Base-by-base conservation (phyloP, 1,140 invertebrate species). In the Magallana angulata region DNA sequence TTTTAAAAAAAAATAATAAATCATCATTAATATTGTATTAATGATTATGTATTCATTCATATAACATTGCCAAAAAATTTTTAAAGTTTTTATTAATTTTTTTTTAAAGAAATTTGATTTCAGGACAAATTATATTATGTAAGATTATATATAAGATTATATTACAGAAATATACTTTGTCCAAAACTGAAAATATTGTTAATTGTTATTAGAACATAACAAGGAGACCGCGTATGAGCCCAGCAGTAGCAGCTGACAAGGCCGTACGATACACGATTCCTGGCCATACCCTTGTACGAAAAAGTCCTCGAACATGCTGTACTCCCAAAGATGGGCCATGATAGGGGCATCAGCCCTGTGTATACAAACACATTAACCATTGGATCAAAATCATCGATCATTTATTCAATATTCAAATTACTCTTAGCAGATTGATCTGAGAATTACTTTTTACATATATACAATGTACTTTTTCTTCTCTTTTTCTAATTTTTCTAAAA, bases 331-430 rank as follows among this genome's bases (percentile, higher is more conserved):
- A 96, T 98, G 97, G 92, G 97, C 98, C 97, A 99, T 97, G 92
- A 99, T 97, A 91, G 98, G 98, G 93, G 98, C 98, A 96, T 99
- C 98, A 92, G 98, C 98, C 98, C 98, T 98, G 92, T 87, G 57
- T 71, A 76, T 59, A 48, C 56, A 81, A 71, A 76, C 36, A 76
- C 24, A 83, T 18, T 57, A 57, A 24, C 81, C 48, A 36, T 16
- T 48, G 14, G 62, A 64, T 18, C 1, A 16, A 14, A 64, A 64
- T 64, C 18, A 16, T 16, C 14, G 2, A 64, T 64, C 14, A 64
- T 5, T 2, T 16, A 4, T 64, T 14, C 4, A 64, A 64, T 16
- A 64, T 64, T 64, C 18, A 64, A 64, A 18, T 12, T 18, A 64
- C 18, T 64, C 18, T 64, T 64, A 64, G 18, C 14, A 16, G 62